Percentiles rank a stretch among this genome's conserved stretches.
phyloP scores from a whole-genome alignment of 2,113 vertebrate genomes.

The Syrmaticus mikado region DNA sequence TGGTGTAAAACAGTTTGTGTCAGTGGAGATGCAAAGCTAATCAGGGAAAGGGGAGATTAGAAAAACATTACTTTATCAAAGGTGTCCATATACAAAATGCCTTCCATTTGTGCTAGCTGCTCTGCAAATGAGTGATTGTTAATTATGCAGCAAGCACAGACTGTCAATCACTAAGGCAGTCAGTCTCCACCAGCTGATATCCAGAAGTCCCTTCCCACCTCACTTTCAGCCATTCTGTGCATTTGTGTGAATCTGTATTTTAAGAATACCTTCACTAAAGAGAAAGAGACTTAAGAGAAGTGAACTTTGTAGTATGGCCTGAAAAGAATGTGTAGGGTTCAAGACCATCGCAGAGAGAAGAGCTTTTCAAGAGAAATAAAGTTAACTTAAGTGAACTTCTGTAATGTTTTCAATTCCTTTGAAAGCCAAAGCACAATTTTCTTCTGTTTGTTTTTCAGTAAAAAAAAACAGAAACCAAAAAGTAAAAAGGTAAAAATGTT shows the following conservation, averaged over 20 bases:
- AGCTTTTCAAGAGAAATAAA: background rate
- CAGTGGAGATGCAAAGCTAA: background rate
- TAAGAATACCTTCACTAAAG: background rate
- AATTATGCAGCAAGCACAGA: background rate
- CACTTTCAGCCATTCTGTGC: too few species aligned
- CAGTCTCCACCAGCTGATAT: background rate
- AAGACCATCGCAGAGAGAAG: background rate
- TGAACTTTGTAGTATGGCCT: background rate
- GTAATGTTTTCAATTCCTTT: background rate
- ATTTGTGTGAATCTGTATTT: background rate
- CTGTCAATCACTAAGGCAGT: background rate
- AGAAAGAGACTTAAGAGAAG: background rate
- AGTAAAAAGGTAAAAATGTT: background rate
- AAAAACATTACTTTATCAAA: background rate
- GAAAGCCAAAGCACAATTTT: background rate
- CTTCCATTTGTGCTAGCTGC: background rate
- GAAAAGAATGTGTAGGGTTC: background rate
- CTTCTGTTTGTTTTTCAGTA: background rate
- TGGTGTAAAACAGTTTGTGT: background rate
- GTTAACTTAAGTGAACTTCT: background rate
- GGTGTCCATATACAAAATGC: background rate
- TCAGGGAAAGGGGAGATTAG: background rate
- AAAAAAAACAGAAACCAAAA: background rate
- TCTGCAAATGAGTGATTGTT: background rate
- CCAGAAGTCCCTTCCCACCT: too few species aligned